Conservation (phyloP, 2,797 vertebrate species). For the Spinus pinus region DNA sequence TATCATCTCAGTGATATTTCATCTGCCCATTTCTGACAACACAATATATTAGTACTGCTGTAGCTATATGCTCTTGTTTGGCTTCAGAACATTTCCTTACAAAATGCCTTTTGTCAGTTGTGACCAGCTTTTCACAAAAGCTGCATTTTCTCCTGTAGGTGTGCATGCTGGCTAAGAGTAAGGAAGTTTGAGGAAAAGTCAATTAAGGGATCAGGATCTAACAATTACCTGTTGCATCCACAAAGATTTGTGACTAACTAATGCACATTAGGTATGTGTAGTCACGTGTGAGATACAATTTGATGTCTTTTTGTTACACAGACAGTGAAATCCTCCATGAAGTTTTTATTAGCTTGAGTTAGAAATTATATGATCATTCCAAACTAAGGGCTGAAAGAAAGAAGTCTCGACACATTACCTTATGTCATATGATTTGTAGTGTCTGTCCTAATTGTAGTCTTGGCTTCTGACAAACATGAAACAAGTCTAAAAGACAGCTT, state of each 20-base stretch:
- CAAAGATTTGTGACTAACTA: neutral
- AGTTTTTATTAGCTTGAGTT: neutral
- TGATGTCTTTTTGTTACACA: neutral
- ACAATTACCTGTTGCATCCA: neutral
- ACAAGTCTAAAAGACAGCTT: neutral
- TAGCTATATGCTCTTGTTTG: neutral
- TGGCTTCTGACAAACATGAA: neutral
- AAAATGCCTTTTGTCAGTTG: neutral
- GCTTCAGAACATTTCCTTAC: slow-evolving; percentile 8
- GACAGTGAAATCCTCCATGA: neutral
- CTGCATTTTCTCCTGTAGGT: neutral
- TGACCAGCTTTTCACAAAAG: neutral
- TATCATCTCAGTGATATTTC: slow-evolving; percentile 9
- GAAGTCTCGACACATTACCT: neutral
- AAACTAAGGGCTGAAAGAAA: neutral
- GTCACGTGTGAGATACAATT: neutral
- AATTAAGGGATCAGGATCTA: neutral
- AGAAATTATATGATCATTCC: neutral
- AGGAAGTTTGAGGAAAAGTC: neutral
- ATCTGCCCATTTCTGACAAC: slow-evolving; percentile 29
- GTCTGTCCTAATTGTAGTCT: neutral
- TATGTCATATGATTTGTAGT: neutral
- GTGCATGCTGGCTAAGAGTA: neutral
- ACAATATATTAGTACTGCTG: neutral
- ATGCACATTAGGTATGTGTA: neutral